These are phyloP conservation scores for Bubo bubo DNA, from an alignment of 2,113 vertebrate genomes.

Conservation along the genomic window DNA sequence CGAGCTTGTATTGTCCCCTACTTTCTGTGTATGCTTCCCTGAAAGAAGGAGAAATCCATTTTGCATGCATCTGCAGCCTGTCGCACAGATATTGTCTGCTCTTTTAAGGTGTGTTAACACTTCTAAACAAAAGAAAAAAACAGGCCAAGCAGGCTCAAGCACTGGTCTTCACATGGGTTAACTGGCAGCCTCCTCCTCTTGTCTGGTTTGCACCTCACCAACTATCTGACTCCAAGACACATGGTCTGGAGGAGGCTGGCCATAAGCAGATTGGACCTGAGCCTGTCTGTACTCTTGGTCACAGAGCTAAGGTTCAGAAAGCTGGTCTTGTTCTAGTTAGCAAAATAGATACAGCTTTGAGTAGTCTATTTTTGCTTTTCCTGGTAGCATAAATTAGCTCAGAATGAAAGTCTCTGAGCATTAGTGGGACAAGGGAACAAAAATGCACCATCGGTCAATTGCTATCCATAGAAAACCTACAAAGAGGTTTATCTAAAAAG, in stretches of 20 bases:
- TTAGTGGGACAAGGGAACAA: not conserved
- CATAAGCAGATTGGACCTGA: not conserved
- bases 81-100: not conserved
- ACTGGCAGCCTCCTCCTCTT: not conserved
- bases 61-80: not conserved
- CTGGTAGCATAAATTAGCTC: not conserved
- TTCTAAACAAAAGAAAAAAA: not conserved
- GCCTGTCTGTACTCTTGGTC: not conserved
- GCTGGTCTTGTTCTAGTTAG: not conserved
- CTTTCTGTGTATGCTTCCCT: not conserved
- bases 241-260: not conserved
- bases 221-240: not conserved
- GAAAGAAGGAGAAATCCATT: not conserved
- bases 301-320: not conserved
- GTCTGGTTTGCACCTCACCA: not conserved
- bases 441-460: not conserved
- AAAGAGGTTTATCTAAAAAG: not conserved
- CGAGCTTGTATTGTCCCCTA: not conserved
- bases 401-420: not conserved
- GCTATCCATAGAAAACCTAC: not conserved
- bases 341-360: not conserved
- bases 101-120: not conserved
- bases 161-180: not conserved
- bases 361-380: not conserved
- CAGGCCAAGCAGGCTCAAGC: not conserved